phyloP scores from a whole-genome alignment of 2,113 vertebrate genomes.

The Dicentrarchus labrax region DNA sequence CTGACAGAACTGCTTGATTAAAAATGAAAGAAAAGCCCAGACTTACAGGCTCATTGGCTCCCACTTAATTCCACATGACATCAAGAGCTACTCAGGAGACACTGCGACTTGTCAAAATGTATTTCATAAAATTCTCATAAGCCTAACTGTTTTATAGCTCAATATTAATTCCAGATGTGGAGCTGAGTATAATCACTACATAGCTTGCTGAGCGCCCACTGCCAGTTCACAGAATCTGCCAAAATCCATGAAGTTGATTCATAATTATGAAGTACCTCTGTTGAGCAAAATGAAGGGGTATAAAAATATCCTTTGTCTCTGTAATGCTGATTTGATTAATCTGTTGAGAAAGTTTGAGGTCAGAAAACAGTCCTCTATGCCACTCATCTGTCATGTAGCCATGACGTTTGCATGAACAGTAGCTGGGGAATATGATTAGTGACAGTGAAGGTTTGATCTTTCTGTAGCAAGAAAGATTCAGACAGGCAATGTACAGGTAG shows the following conservation, averaged over 20 bases:
- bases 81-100: constrained; percentile 20
- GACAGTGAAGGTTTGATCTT: not conserved
- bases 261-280: constrained; percentile 4
- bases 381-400: constrained; percentile 1
- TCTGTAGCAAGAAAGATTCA: not conserved
- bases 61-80: constrained; percentile 5
- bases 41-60: constrained; percentile 15
- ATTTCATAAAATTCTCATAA: constrained; percentile 25
- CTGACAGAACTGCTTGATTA: constrained; percentile 17
- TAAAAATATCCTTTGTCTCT: not conserved
- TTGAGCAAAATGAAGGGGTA: not conserved
- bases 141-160: constrained; percentile 8
- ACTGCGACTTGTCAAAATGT: not conserved
- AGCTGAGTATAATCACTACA: constrained; percentile 13
- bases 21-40: constrained; percentile 18
- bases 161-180: constrained; percentile 34
- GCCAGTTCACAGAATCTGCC: constrained; percentile 16
- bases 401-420: not conserved
- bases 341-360: constrained; percentile 6
- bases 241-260: constrained; percentile 26
- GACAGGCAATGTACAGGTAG: too few relatives aligned
- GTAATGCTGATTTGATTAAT: constrained; percentile 7
- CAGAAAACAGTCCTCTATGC: not conserved
- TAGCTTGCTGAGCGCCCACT: not conserved
- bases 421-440: constrained; percentile 1